Conservation (phyloP, 2,888 invertebrate species). For the Cephus rjabovi region DNA sequence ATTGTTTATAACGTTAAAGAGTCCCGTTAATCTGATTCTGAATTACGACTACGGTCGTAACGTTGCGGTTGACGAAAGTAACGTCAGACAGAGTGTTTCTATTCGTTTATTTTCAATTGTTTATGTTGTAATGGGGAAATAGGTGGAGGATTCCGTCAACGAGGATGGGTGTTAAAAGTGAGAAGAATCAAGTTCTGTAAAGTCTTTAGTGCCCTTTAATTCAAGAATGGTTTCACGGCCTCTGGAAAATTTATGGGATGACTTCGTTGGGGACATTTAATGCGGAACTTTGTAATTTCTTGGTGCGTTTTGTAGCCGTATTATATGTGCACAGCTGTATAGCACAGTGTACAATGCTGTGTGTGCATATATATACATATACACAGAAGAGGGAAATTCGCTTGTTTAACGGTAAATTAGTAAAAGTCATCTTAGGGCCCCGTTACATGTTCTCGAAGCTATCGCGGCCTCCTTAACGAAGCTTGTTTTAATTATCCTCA, state of each 20-base stretch:
- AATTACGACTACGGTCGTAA: too few species aligned
- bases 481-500: conserved; percentile 54
- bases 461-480: conserved; percentile 42
- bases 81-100: too few species aligned
- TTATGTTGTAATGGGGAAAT: too few species aligned
- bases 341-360: neutral
- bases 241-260: neutral
- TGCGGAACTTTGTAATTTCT: neutral
- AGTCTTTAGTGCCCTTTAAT: neutral
- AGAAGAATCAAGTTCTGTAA: neutral
- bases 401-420: conserved; percentile 15
- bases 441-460: neutral
- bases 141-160: too few species aligned
- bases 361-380: neutral
- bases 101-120: too few species aligned
- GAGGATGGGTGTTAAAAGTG: neutral
- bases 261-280: neutral
- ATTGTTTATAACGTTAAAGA: too few species aligned
- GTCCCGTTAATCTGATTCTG: too few species aligned
- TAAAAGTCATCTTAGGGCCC: conserved; percentile 10
- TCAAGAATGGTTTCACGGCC: neutral
- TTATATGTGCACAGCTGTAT: too few species aligned
- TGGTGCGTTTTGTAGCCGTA: neutral
- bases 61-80: too few species aligned
- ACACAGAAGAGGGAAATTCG: neutral